Evolutionary conservation across 2,113 vertebrate genomes (phyloP).

Genomic region (Tychaedon coryphoeus): DNA sequence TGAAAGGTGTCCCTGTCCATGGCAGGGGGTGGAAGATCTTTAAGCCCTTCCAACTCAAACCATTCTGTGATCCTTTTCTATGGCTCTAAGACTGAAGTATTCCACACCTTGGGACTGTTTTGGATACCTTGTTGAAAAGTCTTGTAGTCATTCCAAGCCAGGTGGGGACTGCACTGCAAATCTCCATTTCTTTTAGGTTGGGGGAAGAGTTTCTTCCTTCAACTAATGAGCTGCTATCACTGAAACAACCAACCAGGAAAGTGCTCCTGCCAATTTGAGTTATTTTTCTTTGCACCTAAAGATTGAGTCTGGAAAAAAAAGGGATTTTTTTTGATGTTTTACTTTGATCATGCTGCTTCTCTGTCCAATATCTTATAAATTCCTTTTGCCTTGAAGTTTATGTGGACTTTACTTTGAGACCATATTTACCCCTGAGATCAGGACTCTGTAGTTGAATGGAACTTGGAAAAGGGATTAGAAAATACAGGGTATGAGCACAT

Average conservation of each 20-base stretch:
- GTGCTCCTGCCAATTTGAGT: background rate
- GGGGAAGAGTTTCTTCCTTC: background rate
- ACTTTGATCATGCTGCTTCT: background rate
- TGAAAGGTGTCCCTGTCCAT: background rate
- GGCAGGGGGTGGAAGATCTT: background rate
- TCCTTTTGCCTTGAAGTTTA: background rate
- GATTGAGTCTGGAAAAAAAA: background rate
- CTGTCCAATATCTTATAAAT: background rate
- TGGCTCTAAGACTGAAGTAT: background rate
- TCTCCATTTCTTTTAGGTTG: background rate
- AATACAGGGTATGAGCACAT: background rate
- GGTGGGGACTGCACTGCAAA: background rate
- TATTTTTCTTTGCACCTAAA: background rate
- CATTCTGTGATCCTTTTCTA: background rate
- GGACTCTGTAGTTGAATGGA: background rate
- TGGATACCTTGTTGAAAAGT: background rate
- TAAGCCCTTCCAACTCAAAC: background rate
- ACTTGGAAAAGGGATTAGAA: background rate
- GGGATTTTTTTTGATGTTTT: fast-evolving
- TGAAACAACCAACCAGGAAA: background rate
- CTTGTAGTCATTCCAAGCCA: background rate
- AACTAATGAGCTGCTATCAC: background rate
- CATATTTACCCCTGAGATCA: background rate
- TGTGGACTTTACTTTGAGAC: background rate
- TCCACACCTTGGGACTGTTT: background rate